Evolutionary conservation across 2,113 vertebrate species (phyloP).

Genomic region (Oncorhynchus masou): DNA sequence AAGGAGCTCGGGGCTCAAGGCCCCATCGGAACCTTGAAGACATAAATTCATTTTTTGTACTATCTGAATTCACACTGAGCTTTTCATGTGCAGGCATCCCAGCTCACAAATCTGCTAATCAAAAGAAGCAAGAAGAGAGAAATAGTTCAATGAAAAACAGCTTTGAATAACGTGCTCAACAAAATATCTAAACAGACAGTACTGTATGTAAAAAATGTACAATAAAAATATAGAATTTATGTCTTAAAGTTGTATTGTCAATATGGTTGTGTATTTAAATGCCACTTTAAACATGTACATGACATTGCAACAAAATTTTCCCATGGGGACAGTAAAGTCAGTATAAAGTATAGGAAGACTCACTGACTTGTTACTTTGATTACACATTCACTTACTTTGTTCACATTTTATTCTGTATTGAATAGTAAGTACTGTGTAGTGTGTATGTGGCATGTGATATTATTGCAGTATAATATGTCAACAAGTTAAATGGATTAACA

Average conservation of each 20-base stretch:
- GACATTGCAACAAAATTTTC: no score
- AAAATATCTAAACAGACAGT: neutral
- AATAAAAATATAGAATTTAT: neutral
- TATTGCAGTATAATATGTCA: no score
- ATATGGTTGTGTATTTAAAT: no score
- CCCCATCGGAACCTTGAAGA: slow-evolving; percentile 47
- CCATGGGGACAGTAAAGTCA: no score
- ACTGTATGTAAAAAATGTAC: neutral
- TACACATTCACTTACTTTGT: neutral
- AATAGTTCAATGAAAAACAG: neutral
- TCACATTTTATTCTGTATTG: neutral
- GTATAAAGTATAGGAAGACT: neutral
- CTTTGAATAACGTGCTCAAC: neutral
- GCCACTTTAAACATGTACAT: no score
- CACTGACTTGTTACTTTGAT: neutral
- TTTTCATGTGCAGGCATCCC: slow-evolving; percentile 56
- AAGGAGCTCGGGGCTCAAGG: slow-evolving; percentile 30
- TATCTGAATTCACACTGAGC: slow-evolving; percentile 54
- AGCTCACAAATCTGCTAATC: slow-evolving; percentile 28
- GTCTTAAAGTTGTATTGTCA: neutral
- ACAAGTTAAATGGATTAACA: no score
- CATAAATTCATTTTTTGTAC: slow-evolving; percentile 53
- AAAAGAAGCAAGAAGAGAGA: slow-evolving; percentile 9
- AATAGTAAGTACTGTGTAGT: no score
- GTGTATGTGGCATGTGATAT: no score